Conservation (phyloP, 2,797 vertebrate species). For the Columba guinea region DNA sequence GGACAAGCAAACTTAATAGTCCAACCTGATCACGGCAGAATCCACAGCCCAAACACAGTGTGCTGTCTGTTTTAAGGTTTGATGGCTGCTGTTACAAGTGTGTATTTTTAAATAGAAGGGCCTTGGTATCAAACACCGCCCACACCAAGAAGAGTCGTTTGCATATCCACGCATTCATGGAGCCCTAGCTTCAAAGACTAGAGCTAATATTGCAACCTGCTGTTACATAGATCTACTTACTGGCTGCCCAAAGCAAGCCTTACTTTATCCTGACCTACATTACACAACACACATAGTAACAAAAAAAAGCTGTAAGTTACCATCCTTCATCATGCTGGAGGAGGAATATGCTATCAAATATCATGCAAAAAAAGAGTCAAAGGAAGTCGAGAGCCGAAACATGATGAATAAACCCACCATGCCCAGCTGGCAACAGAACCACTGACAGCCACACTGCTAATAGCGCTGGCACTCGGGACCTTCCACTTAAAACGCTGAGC, state of each 20-base stretch:
- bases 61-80: accelerated
- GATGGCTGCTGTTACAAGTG: neutral
- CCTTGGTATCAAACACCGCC: neutral
- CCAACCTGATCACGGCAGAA: neutral
- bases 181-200: neutral
- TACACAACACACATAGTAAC: accelerated
- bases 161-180: accelerated
- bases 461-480: neutral
- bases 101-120: neutral
- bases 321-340: neutral
- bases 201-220: neutral
- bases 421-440: accelerated
- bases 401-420: neutral
- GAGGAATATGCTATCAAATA: neutral
- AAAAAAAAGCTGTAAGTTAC: neutral
- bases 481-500: accelerated
- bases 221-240: neutral
- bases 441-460: neutral
- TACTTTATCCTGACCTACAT: neutral
- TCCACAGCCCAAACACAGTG: neutral
- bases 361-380: neutral
- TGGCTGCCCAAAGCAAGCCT: neutral
- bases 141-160: neutral
- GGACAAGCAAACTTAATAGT: neutral
- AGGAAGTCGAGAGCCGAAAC: neutral